These are phyloP conservation scores for Syncerus caffer DNA, from an alignment of 2,797 vertebrate species.

Conservation along the genomic window DNA sequence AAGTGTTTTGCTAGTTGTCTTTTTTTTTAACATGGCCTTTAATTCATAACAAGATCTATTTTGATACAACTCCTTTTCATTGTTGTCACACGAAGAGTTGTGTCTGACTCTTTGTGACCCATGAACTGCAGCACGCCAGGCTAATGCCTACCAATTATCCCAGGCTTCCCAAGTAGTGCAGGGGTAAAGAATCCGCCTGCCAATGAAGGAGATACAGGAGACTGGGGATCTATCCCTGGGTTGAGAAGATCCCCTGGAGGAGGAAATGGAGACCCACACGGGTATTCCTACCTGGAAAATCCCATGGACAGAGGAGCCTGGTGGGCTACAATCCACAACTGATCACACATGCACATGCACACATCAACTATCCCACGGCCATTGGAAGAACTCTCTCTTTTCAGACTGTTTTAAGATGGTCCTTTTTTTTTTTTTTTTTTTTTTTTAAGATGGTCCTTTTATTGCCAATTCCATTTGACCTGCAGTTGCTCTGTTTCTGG, in stretches of 20 bases:
- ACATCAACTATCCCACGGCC: background rate
- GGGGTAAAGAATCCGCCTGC: background rate
- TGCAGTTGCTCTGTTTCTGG: background rate
- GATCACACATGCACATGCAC: background rate
- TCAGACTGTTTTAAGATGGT: background rate
- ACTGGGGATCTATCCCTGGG: background rate
- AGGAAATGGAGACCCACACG: background rate
- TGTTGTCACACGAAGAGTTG: background rate
- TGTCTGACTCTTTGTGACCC: background rate
- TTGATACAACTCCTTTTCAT: background rate
- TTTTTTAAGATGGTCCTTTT: background rate
- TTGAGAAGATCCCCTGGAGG: background rate
- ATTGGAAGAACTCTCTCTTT: background rate
- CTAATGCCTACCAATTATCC: background rate
- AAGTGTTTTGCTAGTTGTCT: background rate
- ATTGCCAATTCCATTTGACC: too few species aligned
- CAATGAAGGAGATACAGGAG: background rate
- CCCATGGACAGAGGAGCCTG: background rate
- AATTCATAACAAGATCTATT: background rate
- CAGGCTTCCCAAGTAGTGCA: background rate
- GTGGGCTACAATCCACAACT: background rate
- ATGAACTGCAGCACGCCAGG: background rate
- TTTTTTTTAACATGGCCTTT: background rate
- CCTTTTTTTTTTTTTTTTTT: too few species aligned
- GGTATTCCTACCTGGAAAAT: background rate